Conservation (phyloP, 2,113 vertebrate genomes). For the Limnothrissa miodon region DNA sequence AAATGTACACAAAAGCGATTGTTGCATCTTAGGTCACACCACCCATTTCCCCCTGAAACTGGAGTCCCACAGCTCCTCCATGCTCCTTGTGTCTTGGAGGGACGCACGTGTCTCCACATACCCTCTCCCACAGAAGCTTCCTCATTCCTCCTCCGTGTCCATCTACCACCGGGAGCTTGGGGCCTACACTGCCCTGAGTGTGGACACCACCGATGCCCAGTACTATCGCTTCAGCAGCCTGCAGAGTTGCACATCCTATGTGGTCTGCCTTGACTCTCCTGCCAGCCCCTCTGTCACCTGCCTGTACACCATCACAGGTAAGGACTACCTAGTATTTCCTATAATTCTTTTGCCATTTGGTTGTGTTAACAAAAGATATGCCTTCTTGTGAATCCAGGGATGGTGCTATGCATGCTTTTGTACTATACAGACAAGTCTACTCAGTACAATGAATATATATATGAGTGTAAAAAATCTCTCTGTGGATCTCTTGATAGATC, state of each 20-base stretch:
- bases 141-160: slow-evolving; percentile 23
- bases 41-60: slow-evolving; percentile 47
- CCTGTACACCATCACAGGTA: slow-evolving; percentile 61
- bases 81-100: slow-evolving; percentile 58
- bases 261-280: slow-evolving; percentile 55
- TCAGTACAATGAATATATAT: not conserved
- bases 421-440: not conserved
- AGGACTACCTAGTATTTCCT: not conserved
- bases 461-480: not conserved
- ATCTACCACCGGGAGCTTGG: slow-evolving; percentile 46
- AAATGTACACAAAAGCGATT: not conserved
- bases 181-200: slow-evolving; percentile 16
- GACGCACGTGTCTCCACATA: not conserved
- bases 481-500: slow-evolving; percentile 48
- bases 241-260: slow-evolving; percentile 56
- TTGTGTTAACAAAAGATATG: not conserved
- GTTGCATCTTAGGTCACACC: slow-evolving; percentile 52
- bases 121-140: not conserved
- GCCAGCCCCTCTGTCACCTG: slow-evolving; percentile 50
- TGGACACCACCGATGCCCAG: not conserved
- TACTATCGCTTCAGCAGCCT: slow-evolving; percentile 56
- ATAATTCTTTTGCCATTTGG: not conserved
- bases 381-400: not conserved
- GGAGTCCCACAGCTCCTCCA: slow-evolving; percentile 43
- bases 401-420: not conserved